Evolutionary conservation across 2,888 invertebrate genomes (phyloP).

Genomic region (Drosophila koepferae): DNA sequence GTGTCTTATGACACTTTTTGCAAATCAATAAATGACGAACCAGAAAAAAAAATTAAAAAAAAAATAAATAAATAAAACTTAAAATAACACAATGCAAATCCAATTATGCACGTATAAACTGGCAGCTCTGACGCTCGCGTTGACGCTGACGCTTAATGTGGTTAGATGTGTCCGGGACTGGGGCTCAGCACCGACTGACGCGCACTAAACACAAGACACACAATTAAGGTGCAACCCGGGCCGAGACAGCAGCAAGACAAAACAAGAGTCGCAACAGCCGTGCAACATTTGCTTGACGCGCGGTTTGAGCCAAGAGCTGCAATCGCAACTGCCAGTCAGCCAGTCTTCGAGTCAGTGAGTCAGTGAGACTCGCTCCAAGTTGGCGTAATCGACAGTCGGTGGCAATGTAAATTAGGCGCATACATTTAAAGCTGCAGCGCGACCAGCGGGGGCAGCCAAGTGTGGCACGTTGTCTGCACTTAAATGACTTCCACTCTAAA

Average conservation of each 20-base stretch:
- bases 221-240: slow-evolving; percentile 51
- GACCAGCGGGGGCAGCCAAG: slow-evolving; percentile 36
- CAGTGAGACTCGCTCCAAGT: slow-evolving; percentile 40
- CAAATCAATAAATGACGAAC: slow-evolving; percentile 59
- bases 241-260: slow-evolving; percentile 29
- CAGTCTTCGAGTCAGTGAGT: slow-evolving; percentile 36
- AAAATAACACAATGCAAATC: slow-evolving; percentile 68
- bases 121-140: slow-evolving; percentile 4
- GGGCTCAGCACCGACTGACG: slow-evolving; percentile 68
- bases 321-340: slow-evolving; percentile 62
- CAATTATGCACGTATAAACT: slow-evolving; percentile 66
- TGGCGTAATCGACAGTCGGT: slow-evolving; percentile 67
- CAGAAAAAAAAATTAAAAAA: slow-evolving; percentile 31
- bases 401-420: slow-evolving; percentile 78
- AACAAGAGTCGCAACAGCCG: slow-evolving; percentile 58
- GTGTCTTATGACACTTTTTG: slow-evolving; percentile 28
- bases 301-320: slow-evolving; percentile 60
- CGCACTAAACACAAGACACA: slow-evolving; percentile 54
- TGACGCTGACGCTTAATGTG: slow-evolving; percentile 26
- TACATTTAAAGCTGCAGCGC: slow-evolving; percentile 43
- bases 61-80: slow-evolving; percentile 26
- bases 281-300: slow-evolving; percentile 72
- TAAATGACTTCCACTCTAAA: slow-evolving; percentile 74
- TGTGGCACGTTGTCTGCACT: slow-evolving; percentile 73
- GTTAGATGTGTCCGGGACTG: slow-evolving; percentile 56